Conservation (phyloP, 1,140 invertebrate genomes). For the Aphaenogaster floridana region DNA sequence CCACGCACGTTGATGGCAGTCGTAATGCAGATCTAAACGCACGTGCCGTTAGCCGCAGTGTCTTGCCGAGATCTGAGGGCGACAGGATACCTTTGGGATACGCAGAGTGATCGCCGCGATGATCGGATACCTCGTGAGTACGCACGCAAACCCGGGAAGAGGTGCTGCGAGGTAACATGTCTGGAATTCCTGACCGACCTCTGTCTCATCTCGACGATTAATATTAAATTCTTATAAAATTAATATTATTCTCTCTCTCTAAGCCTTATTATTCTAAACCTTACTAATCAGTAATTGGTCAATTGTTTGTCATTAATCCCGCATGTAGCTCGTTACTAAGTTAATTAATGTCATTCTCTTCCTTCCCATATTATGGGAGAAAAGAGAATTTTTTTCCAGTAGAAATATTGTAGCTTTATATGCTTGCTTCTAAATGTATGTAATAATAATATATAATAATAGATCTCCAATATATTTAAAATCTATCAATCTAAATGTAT, state of each 20-base stretch:
- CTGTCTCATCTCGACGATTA: background rate
- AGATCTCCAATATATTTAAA: too few species aligned
- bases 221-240: background rate
- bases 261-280: background rate
- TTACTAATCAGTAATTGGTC: background rate
- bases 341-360: background rate
- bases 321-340: background rate
- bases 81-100: conserved; percentile 31
- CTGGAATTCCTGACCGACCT: background rate
- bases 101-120: conserved; percentile 64
- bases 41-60: conserved; percentile 53
- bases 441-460: too few species aligned
- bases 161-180: background rate
- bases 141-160: background rate
- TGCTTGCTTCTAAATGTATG: background rate
- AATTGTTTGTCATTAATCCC: background rate
- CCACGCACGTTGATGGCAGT: conserved; percentile 77
- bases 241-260: background rate
- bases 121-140: conserved; percentile 77
- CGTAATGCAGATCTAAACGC: conserved; percentile 77
- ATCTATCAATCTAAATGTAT: too few species aligned
- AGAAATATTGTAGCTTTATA: background rate
- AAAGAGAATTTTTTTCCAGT: background rate
- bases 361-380: background rate
- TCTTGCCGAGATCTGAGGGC: conserved; percentile 12